These are phyloP conservation scores for Emydoidea blandingii DNA, from an alignment of 2,797 vertebrate species.

Conservation along the genomic window DNA sequence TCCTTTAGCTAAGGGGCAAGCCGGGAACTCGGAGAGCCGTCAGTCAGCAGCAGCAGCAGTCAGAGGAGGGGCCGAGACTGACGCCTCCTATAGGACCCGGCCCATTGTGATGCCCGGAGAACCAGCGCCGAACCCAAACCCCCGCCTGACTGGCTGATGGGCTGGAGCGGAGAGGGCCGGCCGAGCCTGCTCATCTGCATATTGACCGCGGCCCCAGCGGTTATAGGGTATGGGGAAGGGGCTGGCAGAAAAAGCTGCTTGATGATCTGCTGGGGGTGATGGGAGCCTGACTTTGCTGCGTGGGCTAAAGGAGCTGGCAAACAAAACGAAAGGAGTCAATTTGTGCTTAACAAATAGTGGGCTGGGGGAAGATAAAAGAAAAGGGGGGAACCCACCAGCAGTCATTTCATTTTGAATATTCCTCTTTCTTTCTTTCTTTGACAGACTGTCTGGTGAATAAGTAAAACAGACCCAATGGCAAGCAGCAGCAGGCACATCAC, in stretches of 20 bases:
- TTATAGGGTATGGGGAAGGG: constrained; percentile 34
- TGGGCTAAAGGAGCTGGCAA: not conserved
- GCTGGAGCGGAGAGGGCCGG: constrained; percentile 22
- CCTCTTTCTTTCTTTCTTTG: not conserved
- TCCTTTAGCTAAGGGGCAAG: constrained; percentile 81
- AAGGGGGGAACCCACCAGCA: too few species aligned
- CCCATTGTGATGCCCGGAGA: not conserved
- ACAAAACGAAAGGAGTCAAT: not conserved
- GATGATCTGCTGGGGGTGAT: not conserved
- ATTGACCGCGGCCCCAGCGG: constrained; percentile 67
- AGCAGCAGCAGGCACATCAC: constrained; percentile 16
- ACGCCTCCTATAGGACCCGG: constrained; percentile 78
- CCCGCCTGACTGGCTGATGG: not conserved
- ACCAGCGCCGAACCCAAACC: constrained; percentile 28
- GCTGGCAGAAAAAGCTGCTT: not conserved
- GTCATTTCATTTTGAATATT: too few species aligned
- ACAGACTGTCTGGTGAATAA: not conserved
- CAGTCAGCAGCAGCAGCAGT: constrained; percentile 42
- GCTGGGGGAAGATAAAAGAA: not conserved
- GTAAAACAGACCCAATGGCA: constrained; percentile 23
- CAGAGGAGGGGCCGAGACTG: constrained; percentile 55
- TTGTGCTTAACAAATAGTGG: not conserved
- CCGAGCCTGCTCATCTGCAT: constrained; percentile 66
- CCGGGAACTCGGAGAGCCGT: constrained; percentile 86
- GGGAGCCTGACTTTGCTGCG: not conserved